Base-by-base conservation (phyloP, 1,140 invertebrate genomes). In the Arion vulgaris region DNA sequence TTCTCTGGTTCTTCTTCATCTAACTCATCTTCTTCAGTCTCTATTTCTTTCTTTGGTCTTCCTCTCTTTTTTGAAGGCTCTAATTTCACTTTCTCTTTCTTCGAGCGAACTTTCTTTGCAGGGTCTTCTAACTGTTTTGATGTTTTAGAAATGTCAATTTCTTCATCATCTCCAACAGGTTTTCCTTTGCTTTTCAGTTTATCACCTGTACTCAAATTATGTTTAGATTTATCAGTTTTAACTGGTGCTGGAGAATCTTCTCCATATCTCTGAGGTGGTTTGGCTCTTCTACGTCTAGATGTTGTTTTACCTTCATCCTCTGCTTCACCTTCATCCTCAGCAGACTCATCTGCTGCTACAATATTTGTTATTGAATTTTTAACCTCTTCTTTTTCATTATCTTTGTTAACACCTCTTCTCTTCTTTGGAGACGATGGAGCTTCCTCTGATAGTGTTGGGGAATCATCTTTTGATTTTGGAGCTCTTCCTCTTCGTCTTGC, bases 31-130 rank as follows among this genome's bases (percentile, higher is more conserved):
- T 83, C 84, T 66, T 84, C 82, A 53, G 72, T 49, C 11, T 81
- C 84, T 53, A 62, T 79, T 32, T 83, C 82, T 74, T 86, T 86
- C 41, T 73, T 84, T 68, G 71, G 28, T 57, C 81, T 83, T 69
- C 83, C 53, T 49, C 62, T 78, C 53, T 79, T 79, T n/a, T 45
- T 83, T 26, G 26, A 51, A 66, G n/a, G 23, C 26, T 23, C 62
- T 57, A 39, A 26, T 28, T 76, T 69, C 39, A 26, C 66, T 49
- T 66, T 75, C 51, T 84, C 62, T 74, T 86, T 84, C 62, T 81
- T 75, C 11, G 77, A 71, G n/a, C 80, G 82, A 41, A 81, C 84
- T 69, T 76, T 83, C 72, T 86, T 85, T 34, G 68, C 75, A 71
- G 86, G 83, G 51, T 32, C 32, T 57, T 80, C 77, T 32, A 32